Evolutionary conservation across 1,140 invertebrate species (phyloP).

Genomic region (Drosophila bocqueti): DNA sequence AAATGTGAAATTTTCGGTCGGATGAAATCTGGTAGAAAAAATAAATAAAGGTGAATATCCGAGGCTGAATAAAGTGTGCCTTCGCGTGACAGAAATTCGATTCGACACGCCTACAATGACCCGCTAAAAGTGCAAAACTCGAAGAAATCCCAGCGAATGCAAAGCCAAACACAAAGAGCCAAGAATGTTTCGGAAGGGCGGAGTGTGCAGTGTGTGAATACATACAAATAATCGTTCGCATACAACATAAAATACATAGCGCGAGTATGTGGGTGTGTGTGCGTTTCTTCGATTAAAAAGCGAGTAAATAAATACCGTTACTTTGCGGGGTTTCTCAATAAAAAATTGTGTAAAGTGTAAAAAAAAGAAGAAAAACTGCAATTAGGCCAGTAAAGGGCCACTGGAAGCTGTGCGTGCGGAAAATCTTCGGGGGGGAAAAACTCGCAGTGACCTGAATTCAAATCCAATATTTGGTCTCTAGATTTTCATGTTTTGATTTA

Average conservation of each 20-base stretch:
- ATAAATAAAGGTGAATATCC: slow-evolving; percentile 26
- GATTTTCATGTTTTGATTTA: slow-evolving; percentile 35
- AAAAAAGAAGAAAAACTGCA: slow-evolving; percentile 13
- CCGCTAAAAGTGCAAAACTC: slow-evolving; percentile 1
- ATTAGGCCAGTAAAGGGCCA: slow-evolving; percentile 34
- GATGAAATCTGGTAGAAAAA: slow-evolving; percentile 19
- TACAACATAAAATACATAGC: slow-evolving; percentile 17
- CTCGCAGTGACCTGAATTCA: slow-evolving; percentile 21
- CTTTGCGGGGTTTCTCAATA: slow-evolving; percentile 17
- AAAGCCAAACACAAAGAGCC: slow-evolving; percentile 17
- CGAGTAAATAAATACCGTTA: slow-evolving; percentile 15
- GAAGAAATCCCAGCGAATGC: slow-evolving; percentile 7
- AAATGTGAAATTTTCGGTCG: slow-evolving; percentile 35
- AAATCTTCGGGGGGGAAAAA: slow-evolving; percentile 10
- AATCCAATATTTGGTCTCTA: background rate
- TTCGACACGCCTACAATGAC: slow-evolving; percentile 21
- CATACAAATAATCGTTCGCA: slow-evolving; percentile 16
- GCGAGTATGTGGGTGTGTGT: background rate
- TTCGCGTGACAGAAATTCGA: slow-evolving; percentile 28
- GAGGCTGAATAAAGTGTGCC: slow-evolving; percentile 12
- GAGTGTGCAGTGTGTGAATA: slow-evolving; percentile 30
- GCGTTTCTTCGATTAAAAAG: slow-evolving; percentile 13
- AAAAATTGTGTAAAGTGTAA: background rate
- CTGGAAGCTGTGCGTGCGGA: slow-evolving; percentile 32
- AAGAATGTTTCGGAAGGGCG: slow-evolving; percentile 37